Evolutionary conservation across 1,140 invertebrate genomes (phyloP).

Genomic region (Neodiprion fabricii): DNA sequence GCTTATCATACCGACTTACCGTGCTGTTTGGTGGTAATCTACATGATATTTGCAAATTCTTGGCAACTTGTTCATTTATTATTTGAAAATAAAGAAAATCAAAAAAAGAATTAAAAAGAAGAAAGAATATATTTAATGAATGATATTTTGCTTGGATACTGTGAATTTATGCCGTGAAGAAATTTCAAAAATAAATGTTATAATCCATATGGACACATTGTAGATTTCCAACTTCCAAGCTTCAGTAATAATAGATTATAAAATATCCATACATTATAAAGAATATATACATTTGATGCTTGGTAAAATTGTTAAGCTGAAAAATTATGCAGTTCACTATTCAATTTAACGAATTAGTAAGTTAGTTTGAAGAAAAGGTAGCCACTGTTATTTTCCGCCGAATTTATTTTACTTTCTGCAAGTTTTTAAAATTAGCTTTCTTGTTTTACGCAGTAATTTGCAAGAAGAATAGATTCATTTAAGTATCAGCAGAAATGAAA

Average conservation of each 20-base stretch:
- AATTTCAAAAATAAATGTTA: not conserved
- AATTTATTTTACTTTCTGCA: too few relatives aligned
- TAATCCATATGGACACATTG: not conserved
- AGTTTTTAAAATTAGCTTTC: too few relatives aligned
- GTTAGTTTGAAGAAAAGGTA: too few relatives aligned
- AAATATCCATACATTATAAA: not conserved
- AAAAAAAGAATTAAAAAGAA: not conserved
- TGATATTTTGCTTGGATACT: not conserved
- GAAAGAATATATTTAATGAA: not conserved
- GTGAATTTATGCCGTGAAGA: not conserved
- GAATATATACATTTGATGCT: too few relatives aligned
- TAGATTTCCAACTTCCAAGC: not conserved
- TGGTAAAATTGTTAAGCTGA: too few relatives aligned
- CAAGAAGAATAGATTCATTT: too few relatives aligned
- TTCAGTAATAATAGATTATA: not conserved
- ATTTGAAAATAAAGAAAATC: not conserved
- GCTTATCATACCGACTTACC: not conserved
- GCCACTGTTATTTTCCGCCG: too few relatives aligned
- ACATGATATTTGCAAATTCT: not conserved
- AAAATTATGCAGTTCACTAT: too few relatives aligned
- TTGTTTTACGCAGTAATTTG: too few relatives aligned
- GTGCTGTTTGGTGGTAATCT: not conserved
- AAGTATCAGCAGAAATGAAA: too few relatives aligned
- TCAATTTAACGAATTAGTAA: too few relatives aligned
- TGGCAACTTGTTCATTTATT: not conserved